A percentile compares a stretch with the other conserved stretches of the same genome.
These are phyloP conservation scores for Imbricaverruca yamaguchii DNA, from an alignment of 2,888 invertebrate genomes.

Conservation along the genomic window DNA sequence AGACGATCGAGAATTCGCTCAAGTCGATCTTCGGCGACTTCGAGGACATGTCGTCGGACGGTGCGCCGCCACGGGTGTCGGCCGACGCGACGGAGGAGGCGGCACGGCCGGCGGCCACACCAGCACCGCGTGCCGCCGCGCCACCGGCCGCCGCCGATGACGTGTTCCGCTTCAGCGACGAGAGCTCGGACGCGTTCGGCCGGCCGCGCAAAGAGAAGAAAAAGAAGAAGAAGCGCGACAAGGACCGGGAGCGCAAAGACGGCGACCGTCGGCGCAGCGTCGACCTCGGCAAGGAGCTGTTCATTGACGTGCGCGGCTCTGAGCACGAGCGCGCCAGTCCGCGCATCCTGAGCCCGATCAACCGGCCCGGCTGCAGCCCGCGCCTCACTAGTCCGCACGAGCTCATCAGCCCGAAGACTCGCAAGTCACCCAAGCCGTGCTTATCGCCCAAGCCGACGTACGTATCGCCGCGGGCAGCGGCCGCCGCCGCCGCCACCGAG, in stretches of 20 bases:
- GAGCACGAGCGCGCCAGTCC: slow-evolving; percentile 12
- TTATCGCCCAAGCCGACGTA: slow-evolving; percentile 20
- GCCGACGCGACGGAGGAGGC: neutral
- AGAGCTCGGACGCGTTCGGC: slow-evolving; percentile 15
- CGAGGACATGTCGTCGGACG: slow-evolving; percentile 25
- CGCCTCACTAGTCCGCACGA: neutral
- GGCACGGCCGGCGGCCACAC: neutral
- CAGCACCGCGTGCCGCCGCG: neutral
- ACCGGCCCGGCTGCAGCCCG: slow-evolving; percentile 14
- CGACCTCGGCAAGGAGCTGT: slow-evolving; percentile 13
- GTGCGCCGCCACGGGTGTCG: neutral
- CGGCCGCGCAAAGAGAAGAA: slow-evolving; percentile 12
- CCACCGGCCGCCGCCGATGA: neutral
- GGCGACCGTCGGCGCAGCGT: slow-evolving; percentile 1
- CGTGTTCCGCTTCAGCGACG: slow-evolving; percentile 17
- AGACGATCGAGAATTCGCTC: neutral
- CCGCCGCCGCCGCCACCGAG: neutral
- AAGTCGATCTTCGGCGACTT: slow-evolving; percentile 19
- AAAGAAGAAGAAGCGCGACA: slow-evolving; percentile 15
- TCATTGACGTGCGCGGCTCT: slow-evolving; percentile 3
- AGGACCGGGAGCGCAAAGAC: slow-evolving; percentile 3
- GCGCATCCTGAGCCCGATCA: slow-evolving; percentile 5
- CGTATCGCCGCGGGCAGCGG: slow-evolving; percentile 15
- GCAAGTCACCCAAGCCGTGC: slow-evolving; percentile 19
- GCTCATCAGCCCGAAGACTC: slow-evolving; percentile 12